These are phyloP conservation scores for Siderastrea radians DNA, from an alignment of 92 coral and sea anemone genomes.

Conservation along the genomic window DNA sequence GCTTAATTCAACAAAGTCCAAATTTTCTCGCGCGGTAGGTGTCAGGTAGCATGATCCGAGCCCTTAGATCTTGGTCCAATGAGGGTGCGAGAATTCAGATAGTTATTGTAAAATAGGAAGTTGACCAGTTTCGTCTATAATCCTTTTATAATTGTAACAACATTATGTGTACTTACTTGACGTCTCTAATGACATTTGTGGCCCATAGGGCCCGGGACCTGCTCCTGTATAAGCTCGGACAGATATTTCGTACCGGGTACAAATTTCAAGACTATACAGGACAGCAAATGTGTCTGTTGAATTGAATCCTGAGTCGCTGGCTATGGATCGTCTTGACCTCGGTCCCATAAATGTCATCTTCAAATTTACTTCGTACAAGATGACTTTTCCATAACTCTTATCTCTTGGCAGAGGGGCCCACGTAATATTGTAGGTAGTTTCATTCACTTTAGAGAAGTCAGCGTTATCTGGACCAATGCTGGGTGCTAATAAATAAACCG, in stretches of 20 bases:
- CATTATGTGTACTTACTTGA: constrained; percentile 22
- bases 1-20: too few relatives aligned
- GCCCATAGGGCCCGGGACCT: constrained; percentile 59
- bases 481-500: too few relatives aligned
- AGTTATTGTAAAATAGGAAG: too few relatives aligned
- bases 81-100: too few relatives aligned
- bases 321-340: background rate
- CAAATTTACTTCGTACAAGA: constrained; percentile 8
- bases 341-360: background rate
- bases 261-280: constrained; percentile 2
- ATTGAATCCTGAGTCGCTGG: background rate
- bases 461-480: too few relatives aligned
- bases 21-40: too few relatives aligned
- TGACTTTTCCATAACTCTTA: constrained; percentile 15
- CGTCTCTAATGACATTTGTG: constrained; percentile 3
- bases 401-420: constrained; percentile 10
- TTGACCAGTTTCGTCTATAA: too few relatives aligned
- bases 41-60: too few relatives aligned
- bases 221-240: constrained; percentile 50
- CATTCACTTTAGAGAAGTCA: too few relatives aligned
- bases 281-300: constrained; percentile 19
- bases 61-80: too few relatives aligned
- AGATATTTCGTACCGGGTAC: constrained; percentile 46
- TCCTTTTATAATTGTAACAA: too few relatives aligned
- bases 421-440: too few relatives aligned